Conservation (phyloP, 2,888 invertebrate genomes). For the Acrocera orbiculus region DNA sequence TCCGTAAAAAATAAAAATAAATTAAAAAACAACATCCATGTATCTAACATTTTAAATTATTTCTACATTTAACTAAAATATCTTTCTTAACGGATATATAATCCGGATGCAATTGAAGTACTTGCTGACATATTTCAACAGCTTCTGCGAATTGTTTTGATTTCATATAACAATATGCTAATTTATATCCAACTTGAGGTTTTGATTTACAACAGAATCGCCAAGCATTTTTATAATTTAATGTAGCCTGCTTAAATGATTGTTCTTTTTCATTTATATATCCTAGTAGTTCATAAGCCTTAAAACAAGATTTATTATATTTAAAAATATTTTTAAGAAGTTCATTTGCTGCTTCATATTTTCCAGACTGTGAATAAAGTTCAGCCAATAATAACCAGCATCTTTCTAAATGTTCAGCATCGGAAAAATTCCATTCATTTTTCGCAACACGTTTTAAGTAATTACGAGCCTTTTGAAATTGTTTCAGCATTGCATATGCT, state of each 20-base stretch:
- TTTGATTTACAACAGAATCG: constrained; percentile 62
- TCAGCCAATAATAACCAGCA: constrained; percentile 92
- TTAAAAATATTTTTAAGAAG: constrained; percentile 57
- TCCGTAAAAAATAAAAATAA: too few relatives aligned
- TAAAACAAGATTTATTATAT: constrained; percentile 74
- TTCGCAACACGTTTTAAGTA: constrained; percentile 79
- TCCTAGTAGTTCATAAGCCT: constrained; percentile 74
- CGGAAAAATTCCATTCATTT: constrained; percentile 81
- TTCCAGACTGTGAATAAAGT: constrained; percentile 63
- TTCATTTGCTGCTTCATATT: constrained; percentile 73
- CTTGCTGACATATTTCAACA: constrained; percentile 75
- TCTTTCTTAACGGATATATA: constrained; percentile 86
- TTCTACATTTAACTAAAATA: constrained; percentile 76
- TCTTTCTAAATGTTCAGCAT: constrained; percentile 87
- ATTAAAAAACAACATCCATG: too few relatives aligned
- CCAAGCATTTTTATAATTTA: constrained; percentile 73
- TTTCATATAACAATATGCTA: constrained; percentile 83
- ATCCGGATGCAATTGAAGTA: constrained; percentile 63
- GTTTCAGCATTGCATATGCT: constrained; percentile 64
- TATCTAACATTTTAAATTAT: constrained; percentile 48
- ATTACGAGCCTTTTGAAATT: constrained; percentile 78
- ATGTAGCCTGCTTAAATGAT: constrained; percentile 67
- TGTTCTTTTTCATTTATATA: constrained; percentile 84
- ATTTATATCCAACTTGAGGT: constrained; percentile 75
- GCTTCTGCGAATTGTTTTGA: constrained; percentile 77